Evolutionary conservation across 1,140 invertebrate genomes (phyloP).

Genomic region (Dinothrombium tinctorium): DNA sequence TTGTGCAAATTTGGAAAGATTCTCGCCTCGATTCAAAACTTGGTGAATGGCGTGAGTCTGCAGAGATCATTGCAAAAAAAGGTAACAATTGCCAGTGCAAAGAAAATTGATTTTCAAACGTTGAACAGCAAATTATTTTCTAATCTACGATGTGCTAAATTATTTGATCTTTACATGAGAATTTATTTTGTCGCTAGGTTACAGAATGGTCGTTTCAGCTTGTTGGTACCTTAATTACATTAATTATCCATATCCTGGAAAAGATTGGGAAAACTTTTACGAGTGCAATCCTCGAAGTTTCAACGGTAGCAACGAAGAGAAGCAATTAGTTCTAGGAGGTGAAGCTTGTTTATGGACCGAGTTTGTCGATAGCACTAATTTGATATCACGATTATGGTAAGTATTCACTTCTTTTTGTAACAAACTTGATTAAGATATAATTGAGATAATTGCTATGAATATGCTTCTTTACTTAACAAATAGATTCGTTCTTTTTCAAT

Average conservation of each 20-base stretch:
- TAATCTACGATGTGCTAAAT: background rate
- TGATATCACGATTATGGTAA: constrained; percentile 1
- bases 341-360: constrained; percentile 22
- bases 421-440: background rate
- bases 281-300: constrained; percentile 14
- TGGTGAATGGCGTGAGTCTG: background rate
- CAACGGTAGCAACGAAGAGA: constrained; percentile 1
- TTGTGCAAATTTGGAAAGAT: constrained; percentile 26
- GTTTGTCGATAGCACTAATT: constrained; percentile 19
- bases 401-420: background rate
- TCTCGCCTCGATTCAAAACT: constrained; percentile 9
- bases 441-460: background rate
- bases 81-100: background rate
- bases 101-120: background rate
- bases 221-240: constrained; percentile 24
- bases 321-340: constrained; percentile 17
- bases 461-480: too few relatives aligned
- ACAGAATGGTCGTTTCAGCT: constrained; percentile 18
- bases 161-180: background rate
- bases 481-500: background rate
- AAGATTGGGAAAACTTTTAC: constrained; percentile 25
- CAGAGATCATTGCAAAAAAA: background rate
- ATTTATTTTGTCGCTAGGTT: background rate
- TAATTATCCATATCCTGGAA: constrained; percentile 18
- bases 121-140: background rate